Evolutionary conservation across 2,113 vertebrate genomes (phyloP), one percentile per base, ranked within the genome.

Genomic region (Acrocephalus arundinaceus): DNA sequence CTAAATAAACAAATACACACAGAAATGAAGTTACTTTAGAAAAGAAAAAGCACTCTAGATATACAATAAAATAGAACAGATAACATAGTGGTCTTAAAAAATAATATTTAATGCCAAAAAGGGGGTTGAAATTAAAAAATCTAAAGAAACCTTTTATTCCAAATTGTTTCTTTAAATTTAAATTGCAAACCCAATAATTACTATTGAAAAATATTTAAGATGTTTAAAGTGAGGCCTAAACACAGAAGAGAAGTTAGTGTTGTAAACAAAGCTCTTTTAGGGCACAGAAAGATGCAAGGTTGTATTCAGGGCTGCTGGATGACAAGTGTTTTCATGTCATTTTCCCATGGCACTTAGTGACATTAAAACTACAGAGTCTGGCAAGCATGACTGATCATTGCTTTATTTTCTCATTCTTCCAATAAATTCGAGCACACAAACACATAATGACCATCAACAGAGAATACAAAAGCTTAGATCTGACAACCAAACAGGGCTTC

Each of bases 381-480:
- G 77, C 55, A 93, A 94, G 82, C 70, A 58, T 62, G 75, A 71
- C 89, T 86, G 91, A 84, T 76, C 17, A 62, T 66, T 66, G 55
- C 43, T 80, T 85, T 79, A 79, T 83, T 95, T 94, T 93, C 82
- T 68, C 84, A 73, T 82, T 86, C 82, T 86, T 77, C 55, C 85
- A 77, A 28, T 90, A 79, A 92, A 66, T 95, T 76, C 92, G 66
- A 80, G n/a, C 49, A 85, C 48, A 58, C 46, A 90, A 91, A 88
- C 71, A 90, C 55, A 70, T 28, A 66, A 85, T 70, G 78, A 73
- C 43, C 65, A 81, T 84, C 72, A 86, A 31, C 51, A 62, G 1
- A 58, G 75, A 86, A 19, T 12, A 86, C 65, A 94, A 93, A 89
- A 77, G 68, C 78, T 79, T 17, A 72, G 85, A 49, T 58, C 41